A percentile compares a stretch with the other conserved stretches of the same genome.
These are phyloP conservation scores for Labeo calbasu DNA, from an alignment of 2,797 vertebrate species.

Conservation along the genomic window DNA sequence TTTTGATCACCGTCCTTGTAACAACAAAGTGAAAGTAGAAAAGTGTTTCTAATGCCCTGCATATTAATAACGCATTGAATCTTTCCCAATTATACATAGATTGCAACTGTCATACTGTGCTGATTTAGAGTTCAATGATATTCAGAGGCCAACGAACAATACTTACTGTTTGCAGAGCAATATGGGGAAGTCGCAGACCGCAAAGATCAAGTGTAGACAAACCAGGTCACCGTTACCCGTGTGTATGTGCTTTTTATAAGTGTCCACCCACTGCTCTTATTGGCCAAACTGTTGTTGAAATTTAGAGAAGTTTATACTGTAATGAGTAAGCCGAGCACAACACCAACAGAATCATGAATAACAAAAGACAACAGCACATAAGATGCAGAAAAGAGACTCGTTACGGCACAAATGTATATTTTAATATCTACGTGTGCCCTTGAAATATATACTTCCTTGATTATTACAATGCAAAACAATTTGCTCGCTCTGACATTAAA, in stretches of 20 bases:
- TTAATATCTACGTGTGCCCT: background rate
- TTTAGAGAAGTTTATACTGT: background rate
- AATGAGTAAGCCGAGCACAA: background rate
- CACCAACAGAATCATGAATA: background rate
- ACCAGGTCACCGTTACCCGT: slow-evolving; percentile 45
- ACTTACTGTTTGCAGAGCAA: slow-evolving; percentile 70
- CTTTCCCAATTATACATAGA: background rate
- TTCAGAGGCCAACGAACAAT: background rate
- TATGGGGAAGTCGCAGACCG: slow-evolving; percentile 41
- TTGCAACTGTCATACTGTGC: background rate
- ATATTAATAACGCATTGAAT: background rate
- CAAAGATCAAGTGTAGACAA: slow-evolving; percentile 41
- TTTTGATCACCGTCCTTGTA: background rate
- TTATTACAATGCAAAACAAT: background rate
- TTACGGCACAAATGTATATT: background rate
- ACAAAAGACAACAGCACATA: background rate
- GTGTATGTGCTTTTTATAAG: background rate
- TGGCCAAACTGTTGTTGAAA: background rate
- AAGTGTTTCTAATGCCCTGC: background rate
- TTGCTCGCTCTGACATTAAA: background rate
- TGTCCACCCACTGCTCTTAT: slow-evolving; percentile 37
- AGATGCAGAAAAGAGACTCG: background rate
- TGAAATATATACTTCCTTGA: background rate
- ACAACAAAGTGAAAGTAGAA: background rate
- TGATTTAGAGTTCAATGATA: background rate